These are phyloP conservation scores for Alsophila aescularia DNA, from an alignment of 2,888 invertebrate genomes.

Conservation along the genomic window DNA sequence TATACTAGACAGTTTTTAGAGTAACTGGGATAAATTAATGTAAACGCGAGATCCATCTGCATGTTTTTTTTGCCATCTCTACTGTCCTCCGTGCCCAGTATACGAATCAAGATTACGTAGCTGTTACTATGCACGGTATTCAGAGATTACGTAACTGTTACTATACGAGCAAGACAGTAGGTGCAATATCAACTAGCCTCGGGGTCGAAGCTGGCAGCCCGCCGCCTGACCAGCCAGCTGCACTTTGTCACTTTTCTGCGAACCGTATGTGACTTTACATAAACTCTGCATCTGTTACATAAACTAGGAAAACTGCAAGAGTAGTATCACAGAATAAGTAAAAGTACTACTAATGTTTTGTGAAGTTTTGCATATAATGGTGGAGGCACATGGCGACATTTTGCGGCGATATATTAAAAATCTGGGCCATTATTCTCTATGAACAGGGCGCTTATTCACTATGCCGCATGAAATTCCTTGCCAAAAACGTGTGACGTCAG, in stretches of 20 bases:
- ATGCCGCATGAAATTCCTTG: too few relatives aligned
- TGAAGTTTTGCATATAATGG: too few relatives aligned
- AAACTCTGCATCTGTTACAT: not conserved
- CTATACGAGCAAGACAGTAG: not conserved
- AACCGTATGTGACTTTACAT: conserved; percentile 21
- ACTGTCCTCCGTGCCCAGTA: conserved; percentile 63
- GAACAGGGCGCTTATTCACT: too few relatives aligned
- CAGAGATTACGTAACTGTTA: not conserved
- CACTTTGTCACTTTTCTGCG: conserved; percentile 20
- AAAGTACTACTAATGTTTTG: too few relatives aligned
- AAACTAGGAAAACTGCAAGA: too few relatives aligned
- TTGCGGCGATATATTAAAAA: too few relatives aligned
- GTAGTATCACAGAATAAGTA: not conserved
- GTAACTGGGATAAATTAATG: too few relatives aligned
- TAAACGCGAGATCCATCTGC: too few relatives aligned
- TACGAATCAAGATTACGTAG: conserved; percentile 56
- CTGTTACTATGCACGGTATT: not conserved
- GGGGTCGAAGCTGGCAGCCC: conserved; percentile 39
- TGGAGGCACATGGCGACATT: too few relatives aligned
- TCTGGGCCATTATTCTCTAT: too few relatives aligned
- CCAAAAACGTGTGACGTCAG: too few relatives aligned
- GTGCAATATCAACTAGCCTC: conserved; percentile 73
- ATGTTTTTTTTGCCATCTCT: conserved; percentile 49
- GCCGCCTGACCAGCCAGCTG: conserved; percentile 1
- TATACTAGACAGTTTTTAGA: too few relatives aligned